These are phyloP conservation scores for Yponomeuta malinellus DNA, from an alignment of 2,888 invertebrate species.

Conservation along the genomic window DNA sequence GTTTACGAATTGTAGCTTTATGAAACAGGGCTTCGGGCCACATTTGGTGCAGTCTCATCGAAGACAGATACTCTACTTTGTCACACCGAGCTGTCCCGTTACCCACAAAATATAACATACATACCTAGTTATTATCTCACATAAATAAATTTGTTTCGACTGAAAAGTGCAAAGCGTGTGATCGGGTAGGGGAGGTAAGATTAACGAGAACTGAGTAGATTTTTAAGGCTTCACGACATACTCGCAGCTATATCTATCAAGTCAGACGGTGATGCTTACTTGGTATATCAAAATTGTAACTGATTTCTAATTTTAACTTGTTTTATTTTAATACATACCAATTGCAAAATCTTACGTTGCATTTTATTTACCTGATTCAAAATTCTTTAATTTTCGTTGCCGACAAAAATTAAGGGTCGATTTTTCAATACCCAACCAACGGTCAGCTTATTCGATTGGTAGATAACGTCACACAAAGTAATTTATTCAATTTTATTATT, in stretches of 20 bases:
- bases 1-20: no score
- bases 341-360: neutral
- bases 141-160: slow-evolving; percentile 32
- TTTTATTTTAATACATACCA: neutral
- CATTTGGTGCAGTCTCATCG: neutral
- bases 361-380: no score
- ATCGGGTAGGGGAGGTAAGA: slow-evolving; percentile 30
- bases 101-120: neutral
- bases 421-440: no score
- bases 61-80: neutral
- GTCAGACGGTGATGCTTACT: neutral
- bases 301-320: no score
- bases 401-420: neutral
- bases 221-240: slow-evolving; percentile 2
- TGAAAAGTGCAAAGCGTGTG: slow-evolving; percentile 54
- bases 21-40: no score
- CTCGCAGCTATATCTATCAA: neutral
- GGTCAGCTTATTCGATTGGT: no score
- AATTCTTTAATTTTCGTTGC: neutral
- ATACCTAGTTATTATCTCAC: neutral
- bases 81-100: neutral
- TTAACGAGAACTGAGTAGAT: slow-evolving; percentile 33
- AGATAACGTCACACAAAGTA: no score
- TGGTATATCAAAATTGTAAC: neutral
- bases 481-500: no score